Base-by-base conservation (phyloP, 1,140 invertebrate species). In the Oncopeltus fasciatus region DNA sequence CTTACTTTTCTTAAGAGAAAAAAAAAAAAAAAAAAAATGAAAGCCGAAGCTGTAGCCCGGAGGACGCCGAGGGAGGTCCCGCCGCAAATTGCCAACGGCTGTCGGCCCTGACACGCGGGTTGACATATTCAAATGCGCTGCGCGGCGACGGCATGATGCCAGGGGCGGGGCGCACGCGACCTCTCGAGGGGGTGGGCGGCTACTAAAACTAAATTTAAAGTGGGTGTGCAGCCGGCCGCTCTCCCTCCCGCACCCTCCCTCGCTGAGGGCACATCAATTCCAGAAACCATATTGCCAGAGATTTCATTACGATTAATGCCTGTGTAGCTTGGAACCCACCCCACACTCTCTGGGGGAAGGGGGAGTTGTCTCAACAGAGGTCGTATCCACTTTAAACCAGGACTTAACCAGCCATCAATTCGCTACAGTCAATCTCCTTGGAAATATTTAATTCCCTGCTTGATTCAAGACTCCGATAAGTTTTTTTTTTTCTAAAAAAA, bases 291-390 rank as follows among this genome's bases (percentile, higher is more conserved):
- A 67, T 67, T 67, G 66, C 61, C 64, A 58, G 66, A 67, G 66
- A 67, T 67, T 67, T 67, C 66, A 67, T 67, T 67, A 67, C 66
- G 66, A 67, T 67, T 67, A 67, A 67, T 67, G 66, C 49, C 27
- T 26, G 28, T 61, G 27, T 53, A 24, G 31, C 5, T 14, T 8
- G 31, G 31, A 5, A 8, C 47, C 47, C 21, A 49, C n/a, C n/a
- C n/a, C n/a, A n/a, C n/a, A n/a, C n/a, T n/a, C 27, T 3, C 27
- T 56, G 24, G 18, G 47, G 18, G 28, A 18, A 53, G 61, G 53
- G 20, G 33, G 29, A 2, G 18, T 3, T 59, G 4, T 31, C 57
- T 11, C 14, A 12, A 12, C 9, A 9, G 28, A 46, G 31, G 21
- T 1, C 26, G 12, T 26, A 29, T 14, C n/a, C 33, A 33, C 38